Conservation (phyloP, 1,140 invertebrate genomes). For the Ruditapes philippinarum region DNA sequence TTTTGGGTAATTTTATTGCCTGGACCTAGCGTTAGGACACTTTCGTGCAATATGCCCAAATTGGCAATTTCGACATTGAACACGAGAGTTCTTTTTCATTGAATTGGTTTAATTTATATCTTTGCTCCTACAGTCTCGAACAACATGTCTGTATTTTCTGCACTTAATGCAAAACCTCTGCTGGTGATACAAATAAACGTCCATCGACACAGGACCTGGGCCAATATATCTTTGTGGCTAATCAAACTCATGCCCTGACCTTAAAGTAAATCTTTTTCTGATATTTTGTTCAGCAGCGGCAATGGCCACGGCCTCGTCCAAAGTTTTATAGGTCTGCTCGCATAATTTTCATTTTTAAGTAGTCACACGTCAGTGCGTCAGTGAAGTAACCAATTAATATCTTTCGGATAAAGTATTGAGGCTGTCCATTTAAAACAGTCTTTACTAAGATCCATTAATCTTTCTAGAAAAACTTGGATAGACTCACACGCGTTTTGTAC, state of each 20-base stretch:
- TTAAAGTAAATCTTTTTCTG: conserved; percentile 14
- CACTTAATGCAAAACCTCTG: too few species aligned
- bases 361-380: conserved; percentile 44
- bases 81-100: not conserved
- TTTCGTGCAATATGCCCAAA: not conserved
- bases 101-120: not conserved
- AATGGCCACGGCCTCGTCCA: conserved; percentile 8
- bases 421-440: conserved; percentile 32
- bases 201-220: not conserved
- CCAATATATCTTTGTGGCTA: not conserved
- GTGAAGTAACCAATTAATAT: conserved; percentile 53
- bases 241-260: not conserved
- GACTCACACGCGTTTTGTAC: conserved; percentile 33
- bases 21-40: not conserved
- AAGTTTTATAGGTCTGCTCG: conserved; percentile 29
- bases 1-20: not conserved
- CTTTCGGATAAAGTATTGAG: not conserved
- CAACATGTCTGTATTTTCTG: not conserved
- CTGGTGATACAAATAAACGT: not conserved
- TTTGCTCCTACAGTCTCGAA: not conserved
- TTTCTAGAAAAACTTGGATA: conserved; percentile 58
- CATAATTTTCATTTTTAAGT: conserved; percentile 61
- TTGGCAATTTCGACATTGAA: conserved; percentile 37
- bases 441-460: conserved; percentile 32
- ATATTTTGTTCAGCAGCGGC: conserved; percentile 58